Evolutionary conservation across 2,113 vertebrate species (phyloP).

Genomic region (Hystrix cristata): DNA sequence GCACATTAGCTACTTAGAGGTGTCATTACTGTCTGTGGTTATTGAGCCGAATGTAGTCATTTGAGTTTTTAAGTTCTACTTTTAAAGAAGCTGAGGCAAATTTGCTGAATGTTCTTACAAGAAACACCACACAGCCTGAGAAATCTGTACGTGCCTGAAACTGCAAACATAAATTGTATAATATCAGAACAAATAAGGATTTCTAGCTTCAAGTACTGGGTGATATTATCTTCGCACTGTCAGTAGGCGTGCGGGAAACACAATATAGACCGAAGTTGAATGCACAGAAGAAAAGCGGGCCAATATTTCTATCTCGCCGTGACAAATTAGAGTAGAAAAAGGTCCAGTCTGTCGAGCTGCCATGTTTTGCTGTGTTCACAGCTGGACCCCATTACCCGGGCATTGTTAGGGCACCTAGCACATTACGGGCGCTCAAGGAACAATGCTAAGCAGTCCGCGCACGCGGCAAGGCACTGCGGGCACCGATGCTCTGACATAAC

Average conservation of each 20-base stretch:
- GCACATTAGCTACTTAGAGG: constrained; percentile 76
- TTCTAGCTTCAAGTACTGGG: constrained; percentile 55
- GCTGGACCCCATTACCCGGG: background rate
- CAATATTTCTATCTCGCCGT: constrained; percentile 39
- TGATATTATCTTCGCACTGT: constrained; percentile 70
- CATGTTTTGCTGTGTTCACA: background rate
- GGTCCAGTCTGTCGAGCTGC: background rate
- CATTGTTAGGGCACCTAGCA: background rate
- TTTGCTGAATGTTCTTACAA: constrained; percentile 71
- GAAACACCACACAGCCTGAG: constrained; percentile 55
- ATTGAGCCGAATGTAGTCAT: constrained; percentile 69
- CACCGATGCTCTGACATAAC: background rate
- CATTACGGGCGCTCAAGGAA: background rate
- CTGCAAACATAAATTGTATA: constrained; percentile 78
- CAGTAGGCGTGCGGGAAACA: background rate
- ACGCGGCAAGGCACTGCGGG: background rate
- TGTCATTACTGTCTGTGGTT: constrained; percentile 76
- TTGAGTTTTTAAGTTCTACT: constrained; percentile 68
- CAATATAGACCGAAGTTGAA: constrained; percentile 56
- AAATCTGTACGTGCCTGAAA: constrained; percentile 76
- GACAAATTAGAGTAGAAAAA: constrained; percentile 56
- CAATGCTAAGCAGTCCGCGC: background rate
- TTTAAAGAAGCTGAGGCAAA: constrained; percentile 72
- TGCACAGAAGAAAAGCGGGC: background rate
- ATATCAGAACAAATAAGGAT: constrained; percentile 77